These are phyloP conservation scores for Egretta garzetta DNA, from an alignment of 2,113 vertebrate genomes.

Conservation along the genomic window DNA sequence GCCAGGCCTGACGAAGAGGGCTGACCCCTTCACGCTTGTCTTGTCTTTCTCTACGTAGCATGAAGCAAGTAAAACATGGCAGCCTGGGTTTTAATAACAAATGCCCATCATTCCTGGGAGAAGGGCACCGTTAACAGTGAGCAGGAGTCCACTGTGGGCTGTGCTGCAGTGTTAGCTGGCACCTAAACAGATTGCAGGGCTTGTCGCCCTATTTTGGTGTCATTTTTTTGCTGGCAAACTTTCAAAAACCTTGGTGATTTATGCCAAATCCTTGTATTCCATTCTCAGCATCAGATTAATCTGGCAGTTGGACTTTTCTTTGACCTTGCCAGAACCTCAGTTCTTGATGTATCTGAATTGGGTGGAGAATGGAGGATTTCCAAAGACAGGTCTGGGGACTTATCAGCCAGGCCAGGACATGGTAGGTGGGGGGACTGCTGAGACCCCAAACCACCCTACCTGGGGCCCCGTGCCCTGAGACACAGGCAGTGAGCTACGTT, in stretches of 20 bases:
- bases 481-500: rapidly evolving
- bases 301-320: neutral
- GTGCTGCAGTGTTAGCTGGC: neutral
- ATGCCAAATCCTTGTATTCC: neutral
- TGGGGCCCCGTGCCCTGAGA: neutral
- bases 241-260: neutral
- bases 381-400: neutral
- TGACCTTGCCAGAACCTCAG: neutral
- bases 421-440: neutral
- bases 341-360: neutral
- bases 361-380: neutral
- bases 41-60: neutral
- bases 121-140: neutral
- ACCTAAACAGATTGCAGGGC: neutral
- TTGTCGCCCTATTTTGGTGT: neutral
- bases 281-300: neutral
- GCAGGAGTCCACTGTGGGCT: neutral
- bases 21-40: neutral
- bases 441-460: neutral
- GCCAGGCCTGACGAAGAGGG: neutral
- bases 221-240: neutral
- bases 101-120: neutral
- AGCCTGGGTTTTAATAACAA: neutral
- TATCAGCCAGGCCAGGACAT: neutral
- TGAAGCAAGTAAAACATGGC: neutral